Evolutionary conservation across 2,797 vertebrate species (phyloP).

Genomic region (Xyrichtys novacula): DNA sequence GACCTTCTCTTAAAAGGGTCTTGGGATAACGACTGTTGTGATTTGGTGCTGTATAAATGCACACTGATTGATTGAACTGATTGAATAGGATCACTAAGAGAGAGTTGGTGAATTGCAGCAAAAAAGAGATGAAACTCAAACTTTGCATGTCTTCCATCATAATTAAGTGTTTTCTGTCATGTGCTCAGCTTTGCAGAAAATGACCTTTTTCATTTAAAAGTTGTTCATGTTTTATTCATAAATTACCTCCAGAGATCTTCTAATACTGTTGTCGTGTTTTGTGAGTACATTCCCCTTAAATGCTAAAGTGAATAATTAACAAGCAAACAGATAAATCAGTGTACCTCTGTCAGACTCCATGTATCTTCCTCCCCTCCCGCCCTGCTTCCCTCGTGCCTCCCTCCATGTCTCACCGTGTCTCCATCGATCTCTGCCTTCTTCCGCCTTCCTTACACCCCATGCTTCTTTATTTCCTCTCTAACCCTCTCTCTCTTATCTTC

Average conservation of each 20-base stretch:
- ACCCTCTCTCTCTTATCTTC: conserved; percentile 13
- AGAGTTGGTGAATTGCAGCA: neutral
- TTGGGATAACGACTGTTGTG: no score
- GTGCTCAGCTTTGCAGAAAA: conserved; percentile 43
- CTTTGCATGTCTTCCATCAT: neutral
- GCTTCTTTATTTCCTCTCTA: conserved; percentile 55
- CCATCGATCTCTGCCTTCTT: conserved; percentile 53
- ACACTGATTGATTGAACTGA: no score
- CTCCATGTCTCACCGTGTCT: conserved; percentile 27
- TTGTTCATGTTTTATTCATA: conserved; percentile 46
- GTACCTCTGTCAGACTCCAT: conserved; percentile 37
- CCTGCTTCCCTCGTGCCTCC: conserved; percentile 14
- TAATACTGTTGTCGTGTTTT: conserved; percentile 1
- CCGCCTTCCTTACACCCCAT: conserved; percentile 19
- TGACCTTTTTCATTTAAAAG: conserved; percentile 39
- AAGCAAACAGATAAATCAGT: conserved; percentile 40
- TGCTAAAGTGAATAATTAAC: conserved; percentile 61
- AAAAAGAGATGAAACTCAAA: no score
- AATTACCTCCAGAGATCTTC: conserved; percentile 21
- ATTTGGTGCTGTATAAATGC: no score
- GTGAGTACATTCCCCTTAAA: conserved; percentile 43
- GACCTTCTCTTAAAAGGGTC: no score
- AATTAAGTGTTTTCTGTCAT: conserved; percentile 23
- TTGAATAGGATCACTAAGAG: no score
- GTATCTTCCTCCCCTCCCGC: conserved; percentile 28